Percentiles rank a stretch among this genome's conserved stretches.
Conservation (phyloP, 2,797 vertebrate genomes). For the Micrastur ruficollis region DNA sequence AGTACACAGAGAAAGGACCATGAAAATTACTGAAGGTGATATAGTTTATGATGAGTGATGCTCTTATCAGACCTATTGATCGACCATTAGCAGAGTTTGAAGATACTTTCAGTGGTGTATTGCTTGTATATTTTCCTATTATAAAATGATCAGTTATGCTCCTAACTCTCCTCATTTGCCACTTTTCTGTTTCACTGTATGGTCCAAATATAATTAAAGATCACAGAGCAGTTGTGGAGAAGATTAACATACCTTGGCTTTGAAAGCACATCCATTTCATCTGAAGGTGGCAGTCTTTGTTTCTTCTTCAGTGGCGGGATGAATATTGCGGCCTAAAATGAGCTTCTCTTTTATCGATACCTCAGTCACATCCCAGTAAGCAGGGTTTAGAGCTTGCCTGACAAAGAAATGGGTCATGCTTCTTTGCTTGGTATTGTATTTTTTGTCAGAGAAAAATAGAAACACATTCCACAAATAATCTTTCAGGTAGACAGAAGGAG, state of each 20-base stretch:
- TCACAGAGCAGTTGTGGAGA: background rate
- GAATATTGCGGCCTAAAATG: background rate
- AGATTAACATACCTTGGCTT: slow-evolving; percentile 7
- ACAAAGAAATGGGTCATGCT: slow-evolving; percentile 22
- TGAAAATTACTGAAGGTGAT: background rate
- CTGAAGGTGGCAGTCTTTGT: background rate
- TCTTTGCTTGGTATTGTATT: slow-evolving; percentile 10
- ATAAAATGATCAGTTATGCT: slow-evolving; percentile 7
- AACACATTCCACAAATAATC: slow-evolving; percentile 46
- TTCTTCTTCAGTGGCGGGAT: background rate
- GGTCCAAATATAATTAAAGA: slow-evolving; percentile 4
- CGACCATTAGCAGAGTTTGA: background rate
- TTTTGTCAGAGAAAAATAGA: slow-evolving; percentile 57
- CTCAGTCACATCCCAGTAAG: slow-evolving; percentile 7
- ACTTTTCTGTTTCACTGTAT: slow-evolving; percentile 11
- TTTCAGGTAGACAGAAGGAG: slow-evolving; percentile 47
- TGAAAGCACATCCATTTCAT: background rate
- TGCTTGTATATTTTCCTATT: background rate
- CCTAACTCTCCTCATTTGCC: slow-evolving; percentile 16
- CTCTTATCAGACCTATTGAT: slow-evolving; percentile 20
- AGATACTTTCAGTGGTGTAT: background rate
- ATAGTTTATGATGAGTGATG: background rate
- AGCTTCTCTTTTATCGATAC: slow-evolving; percentile 36
- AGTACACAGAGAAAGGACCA: background rate
- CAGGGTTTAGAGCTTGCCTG: slow-evolving; percentile 11